Evolutionary conservation across 23 tunicate species (phyloP).

Genomic region (Oikopleura vanhoeffeni): DNA sequence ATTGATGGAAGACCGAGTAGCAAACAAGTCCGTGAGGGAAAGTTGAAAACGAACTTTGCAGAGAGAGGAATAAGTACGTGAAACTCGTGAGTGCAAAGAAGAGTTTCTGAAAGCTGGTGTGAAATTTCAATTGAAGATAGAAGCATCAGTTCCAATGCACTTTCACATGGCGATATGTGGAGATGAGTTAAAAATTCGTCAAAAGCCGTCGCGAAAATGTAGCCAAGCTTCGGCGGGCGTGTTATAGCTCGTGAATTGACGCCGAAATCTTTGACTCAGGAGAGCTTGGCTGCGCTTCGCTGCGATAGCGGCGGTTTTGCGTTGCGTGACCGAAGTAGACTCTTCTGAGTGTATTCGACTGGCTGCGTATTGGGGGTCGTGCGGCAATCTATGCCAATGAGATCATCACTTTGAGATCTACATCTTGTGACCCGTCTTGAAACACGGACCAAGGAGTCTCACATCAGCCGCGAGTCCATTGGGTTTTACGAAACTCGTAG

Average conservation of each 20-base stretch:
- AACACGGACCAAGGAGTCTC: constrained; percentile 41
- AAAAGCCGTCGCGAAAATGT: constrained; percentile 9
- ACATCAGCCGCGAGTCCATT: constrained; percentile 15
- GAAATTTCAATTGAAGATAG: neutral
- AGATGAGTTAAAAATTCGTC: neutral
- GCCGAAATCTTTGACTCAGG: constrained; percentile 14
- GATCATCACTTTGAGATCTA: constrained; percentile 1
- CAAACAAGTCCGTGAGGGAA: constrained; percentile 5
- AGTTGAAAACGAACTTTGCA: neutral
- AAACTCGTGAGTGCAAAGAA: constrained; percentile 13
- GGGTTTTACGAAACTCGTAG: constrained; percentile 11
- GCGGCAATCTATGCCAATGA: neutral
- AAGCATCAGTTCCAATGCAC: neutral
- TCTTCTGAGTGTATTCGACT: constrained; percentile 8
- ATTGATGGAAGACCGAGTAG: neutral
- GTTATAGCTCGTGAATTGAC: constrained; percentile 12
- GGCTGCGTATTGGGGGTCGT: neutral
- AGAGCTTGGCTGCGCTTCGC: constrained; percentile 13
- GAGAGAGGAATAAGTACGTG: constrained; percentile 19
- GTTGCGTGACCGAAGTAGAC: constrained; percentile 15
- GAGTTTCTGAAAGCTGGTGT: constrained; percentile 12
- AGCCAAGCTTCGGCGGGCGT: constrained; percentile 19
- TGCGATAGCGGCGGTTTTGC: neutral
- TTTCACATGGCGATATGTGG: neutral
- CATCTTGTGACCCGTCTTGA: constrained; percentile 43